phyloP scores from a whole-genome alignment of 2,113 vertebrate species.

The Puffinus mauretanicus region DNA sequence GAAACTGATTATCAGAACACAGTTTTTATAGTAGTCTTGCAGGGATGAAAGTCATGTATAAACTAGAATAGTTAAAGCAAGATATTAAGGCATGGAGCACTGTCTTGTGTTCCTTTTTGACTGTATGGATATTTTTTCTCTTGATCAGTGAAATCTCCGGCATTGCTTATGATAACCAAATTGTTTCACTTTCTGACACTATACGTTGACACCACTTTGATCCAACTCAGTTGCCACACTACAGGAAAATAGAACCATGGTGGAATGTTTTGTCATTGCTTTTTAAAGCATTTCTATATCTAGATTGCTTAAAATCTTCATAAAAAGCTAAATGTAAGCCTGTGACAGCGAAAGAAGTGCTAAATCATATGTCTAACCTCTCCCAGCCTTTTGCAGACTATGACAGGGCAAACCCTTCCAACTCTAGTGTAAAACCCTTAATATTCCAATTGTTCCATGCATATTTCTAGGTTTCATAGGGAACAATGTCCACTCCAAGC shows the following conservation, averaged over 20 bases:
- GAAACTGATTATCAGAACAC: neutral
- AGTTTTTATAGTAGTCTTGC: neutral
- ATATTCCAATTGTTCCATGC: neutral
- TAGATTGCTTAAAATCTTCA: neutral
- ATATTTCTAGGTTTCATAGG: neutral
- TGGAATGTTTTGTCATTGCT: neutral
- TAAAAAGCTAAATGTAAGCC: neutral
- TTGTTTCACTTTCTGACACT: neutral
- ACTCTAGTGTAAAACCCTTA: neutral
- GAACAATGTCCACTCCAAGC: neutral
- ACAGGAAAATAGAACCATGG: neutral
- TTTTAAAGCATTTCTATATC: neutral
- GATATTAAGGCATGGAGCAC: neutral
- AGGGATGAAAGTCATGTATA: neutral
- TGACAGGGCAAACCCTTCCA: neutral
- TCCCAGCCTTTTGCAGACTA: neutral
- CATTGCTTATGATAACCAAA: neutral
- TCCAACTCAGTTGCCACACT: neutral
- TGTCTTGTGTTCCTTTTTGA: neutral
- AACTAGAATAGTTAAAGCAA: neutral
- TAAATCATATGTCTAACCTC: neutral
- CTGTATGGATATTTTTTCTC: neutral
- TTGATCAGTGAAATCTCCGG: neutral
- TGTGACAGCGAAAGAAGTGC: neutral
- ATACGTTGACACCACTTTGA: neutral